Evolutionary conservation across 2,113 vertebrate species (phyloP).

Genomic region (Rhynchomys soricoides): DNA sequence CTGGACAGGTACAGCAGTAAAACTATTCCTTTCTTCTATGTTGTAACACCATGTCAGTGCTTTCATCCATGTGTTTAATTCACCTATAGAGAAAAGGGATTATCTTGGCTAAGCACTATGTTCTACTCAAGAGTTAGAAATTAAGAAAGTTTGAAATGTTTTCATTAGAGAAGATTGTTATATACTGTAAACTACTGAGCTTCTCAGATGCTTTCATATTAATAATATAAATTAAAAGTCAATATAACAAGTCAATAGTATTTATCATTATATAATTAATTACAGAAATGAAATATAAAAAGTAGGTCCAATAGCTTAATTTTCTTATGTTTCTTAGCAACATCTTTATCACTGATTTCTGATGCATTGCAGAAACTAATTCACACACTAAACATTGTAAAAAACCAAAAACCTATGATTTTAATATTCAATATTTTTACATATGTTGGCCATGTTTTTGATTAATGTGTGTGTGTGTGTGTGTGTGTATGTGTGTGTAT

Average conservation of each 20-base stretch:
- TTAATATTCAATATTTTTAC: neutral
- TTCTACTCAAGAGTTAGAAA: neutral
- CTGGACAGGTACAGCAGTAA: too few species aligned
- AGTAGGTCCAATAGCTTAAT: neutral
- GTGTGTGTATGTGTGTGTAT: too few species aligned
- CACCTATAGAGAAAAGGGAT: neutral
- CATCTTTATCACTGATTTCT: neutral
- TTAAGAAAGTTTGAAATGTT: neutral
- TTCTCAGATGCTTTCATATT: neutral
- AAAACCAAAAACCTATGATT: neutral
- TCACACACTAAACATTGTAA: conserved; percentile 5
- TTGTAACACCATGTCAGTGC: rapidly evolving
- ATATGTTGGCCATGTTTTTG: neutral
- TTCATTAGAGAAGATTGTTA: neutral
- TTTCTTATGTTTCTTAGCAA: neutral
- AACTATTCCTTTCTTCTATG: neutral
- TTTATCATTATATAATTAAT: neutral
- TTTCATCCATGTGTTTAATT: neutral
- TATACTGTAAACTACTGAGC: neutral
- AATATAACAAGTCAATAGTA: neutral
- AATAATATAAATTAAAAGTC: neutral
- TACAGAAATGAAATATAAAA: neutral
- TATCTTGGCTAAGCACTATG: neutral
- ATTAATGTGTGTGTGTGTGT: neutral
- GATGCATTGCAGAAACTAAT: neutral